Conservation (phyloP, 2,113 vertebrate species). For the Strigops habroptila region DNA sequence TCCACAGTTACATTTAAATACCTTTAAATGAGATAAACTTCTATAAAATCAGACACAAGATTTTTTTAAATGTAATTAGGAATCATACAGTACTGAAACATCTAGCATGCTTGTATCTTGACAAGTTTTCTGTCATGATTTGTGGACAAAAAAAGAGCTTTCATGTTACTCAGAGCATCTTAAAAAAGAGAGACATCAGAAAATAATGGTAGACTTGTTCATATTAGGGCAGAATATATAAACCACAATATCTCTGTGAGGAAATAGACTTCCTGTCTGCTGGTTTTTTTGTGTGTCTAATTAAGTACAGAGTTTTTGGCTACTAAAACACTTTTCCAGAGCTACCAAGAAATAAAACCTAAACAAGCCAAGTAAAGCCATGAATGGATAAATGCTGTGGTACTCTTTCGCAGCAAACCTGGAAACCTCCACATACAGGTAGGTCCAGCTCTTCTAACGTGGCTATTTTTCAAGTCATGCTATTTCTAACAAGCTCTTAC, state of each 20-base stretch:
- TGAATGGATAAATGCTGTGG: constrained; percentile 42
- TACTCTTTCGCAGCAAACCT: constrained; percentile 11
- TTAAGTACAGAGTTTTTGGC: constrained; percentile 77
- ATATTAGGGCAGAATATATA: constrained; percentile 50
- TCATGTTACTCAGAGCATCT: constrained; percentile 34
- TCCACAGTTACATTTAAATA: not conserved
- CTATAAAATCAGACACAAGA: not conserved
- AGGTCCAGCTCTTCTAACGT: not conserved
- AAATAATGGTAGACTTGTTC: constrained; percentile 52
- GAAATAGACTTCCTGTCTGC: constrained; percentile 76
- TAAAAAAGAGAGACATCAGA: constrained; percentile 49
- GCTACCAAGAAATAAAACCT: constrained; percentile 67
- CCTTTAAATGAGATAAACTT: not conserved
- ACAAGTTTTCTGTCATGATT: not conserved
- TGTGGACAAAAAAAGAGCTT: not conserved
- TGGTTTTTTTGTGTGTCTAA: constrained; percentile 70
- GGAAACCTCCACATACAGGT: not conserved
- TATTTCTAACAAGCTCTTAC: not conserved
- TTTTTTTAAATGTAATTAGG: not conserved
- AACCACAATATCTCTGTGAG: constrained; percentile 71
- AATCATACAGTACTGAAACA: not conserved
- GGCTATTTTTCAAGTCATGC: not conserved
- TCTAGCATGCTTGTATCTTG: constrained; percentile 2
- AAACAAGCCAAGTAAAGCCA: constrained; percentile 54
- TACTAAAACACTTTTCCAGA: constrained; percentile 68